phyloP scores from a whole-genome alignment of 2,888 invertebrate genomes.

The Atherix ibis region DNA sequence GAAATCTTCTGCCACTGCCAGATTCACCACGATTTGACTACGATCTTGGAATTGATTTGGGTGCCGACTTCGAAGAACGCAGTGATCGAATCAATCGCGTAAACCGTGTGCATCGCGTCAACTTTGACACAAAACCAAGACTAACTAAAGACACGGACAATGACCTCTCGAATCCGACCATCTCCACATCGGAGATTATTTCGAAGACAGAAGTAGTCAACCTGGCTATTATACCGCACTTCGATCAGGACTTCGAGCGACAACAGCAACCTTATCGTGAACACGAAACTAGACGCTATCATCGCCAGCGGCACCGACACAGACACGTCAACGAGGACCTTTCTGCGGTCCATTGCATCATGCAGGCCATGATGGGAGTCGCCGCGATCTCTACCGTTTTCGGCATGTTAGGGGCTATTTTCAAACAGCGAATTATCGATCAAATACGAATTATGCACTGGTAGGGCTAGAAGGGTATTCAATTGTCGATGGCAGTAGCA shows the following conservation, averaged over 20 bases:
- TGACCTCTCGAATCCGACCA: slow-evolving; percentile 8
- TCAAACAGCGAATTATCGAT: slow-evolving; percentile 32
- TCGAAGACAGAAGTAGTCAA: slow-evolving; percentile 32
- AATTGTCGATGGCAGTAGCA: too few relatives aligned
- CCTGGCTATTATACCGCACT: slow-evolving; percentile 32
- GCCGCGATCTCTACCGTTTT: slow-evolving; percentile 32
- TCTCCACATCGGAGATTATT: slow-evolving; percentile 16
- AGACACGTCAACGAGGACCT: slow-evolving; percentile 26
- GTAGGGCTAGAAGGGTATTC: slow-evolving; percentile 32
- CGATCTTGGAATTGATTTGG: slow-evolving; percentile 28
- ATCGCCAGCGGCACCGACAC: slow-evolving; percentile 24
- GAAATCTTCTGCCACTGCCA: background rate
- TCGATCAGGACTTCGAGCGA: slow-evolving; percentile 29
- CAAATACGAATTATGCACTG: slow-evolving; percentile 33
- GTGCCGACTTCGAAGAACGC: slow-evolving; percentile 23
- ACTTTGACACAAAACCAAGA: slow-evolving; percentile 19
- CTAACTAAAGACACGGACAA: slow-evolving; percentile 20
- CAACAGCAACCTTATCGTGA: slow-evolving; percentile 26
- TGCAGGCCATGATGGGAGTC: slow-evolving; percentile 34
- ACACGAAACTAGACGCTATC: slow-evolving; percentile 20
- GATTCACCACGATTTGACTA: slow-evolving; percentile 22
- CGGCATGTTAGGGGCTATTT: slow-evolving; percentile 33
- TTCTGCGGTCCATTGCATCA: slow-evolving; percentile 32
- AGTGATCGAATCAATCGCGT: slow-evolving; percentile 13
- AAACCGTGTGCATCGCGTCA: too few relatives aligned